Conservation (phyloP, 2,113 vertebrate genomes). For the Gila orcuttii region DNA sequence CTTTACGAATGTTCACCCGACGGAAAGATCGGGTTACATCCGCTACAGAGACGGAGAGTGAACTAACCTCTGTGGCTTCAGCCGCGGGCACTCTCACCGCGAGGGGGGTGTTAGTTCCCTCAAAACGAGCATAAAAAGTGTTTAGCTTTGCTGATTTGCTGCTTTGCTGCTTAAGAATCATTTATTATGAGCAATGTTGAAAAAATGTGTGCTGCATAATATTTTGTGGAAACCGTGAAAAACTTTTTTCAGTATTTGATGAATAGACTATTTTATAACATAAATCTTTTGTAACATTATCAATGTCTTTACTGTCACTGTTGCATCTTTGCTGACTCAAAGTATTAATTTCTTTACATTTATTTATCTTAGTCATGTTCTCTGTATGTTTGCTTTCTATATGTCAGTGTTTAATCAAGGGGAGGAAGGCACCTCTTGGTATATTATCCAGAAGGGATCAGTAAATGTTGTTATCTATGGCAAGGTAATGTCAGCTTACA, state of each 20-base stretch:
- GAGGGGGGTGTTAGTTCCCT: too few species aligned
- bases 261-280: too few species aligned
- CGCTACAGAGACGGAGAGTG: too few species aligned
- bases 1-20: too few species aligned
- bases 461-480: conserved; percentile 99
- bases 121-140: too few species aligned
- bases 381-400: conserved; percentile 46
- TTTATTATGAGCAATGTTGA: not conserved
- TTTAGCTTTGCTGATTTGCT: too few species aligned
- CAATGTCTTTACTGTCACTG: not conserved
- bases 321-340: not conserved
- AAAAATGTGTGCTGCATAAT: too few species aligned
- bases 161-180: not conserved
- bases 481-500: conserved; percentile 79
- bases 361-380: not conserved
- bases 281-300: not conserved
- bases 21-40: too few species aligned
- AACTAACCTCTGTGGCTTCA: too few species aligned
- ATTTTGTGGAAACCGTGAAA: not conserved
- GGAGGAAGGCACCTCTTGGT: conserved; percentile 99
- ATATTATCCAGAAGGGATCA: conserved; percentile 98
- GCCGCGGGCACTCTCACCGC: too few species aligned
- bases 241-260: too few species aligned
- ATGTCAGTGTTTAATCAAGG: conserved; percentile 98
- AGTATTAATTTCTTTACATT: too few species aligned